Percentiles rank a stretch among this genome's conserved stretches.
These are phyloP conservation scores for Stratiomys singularior DNA, from an alignment of 2,888 invertebrate genomes.

Conservation along the genomic window DNA sequence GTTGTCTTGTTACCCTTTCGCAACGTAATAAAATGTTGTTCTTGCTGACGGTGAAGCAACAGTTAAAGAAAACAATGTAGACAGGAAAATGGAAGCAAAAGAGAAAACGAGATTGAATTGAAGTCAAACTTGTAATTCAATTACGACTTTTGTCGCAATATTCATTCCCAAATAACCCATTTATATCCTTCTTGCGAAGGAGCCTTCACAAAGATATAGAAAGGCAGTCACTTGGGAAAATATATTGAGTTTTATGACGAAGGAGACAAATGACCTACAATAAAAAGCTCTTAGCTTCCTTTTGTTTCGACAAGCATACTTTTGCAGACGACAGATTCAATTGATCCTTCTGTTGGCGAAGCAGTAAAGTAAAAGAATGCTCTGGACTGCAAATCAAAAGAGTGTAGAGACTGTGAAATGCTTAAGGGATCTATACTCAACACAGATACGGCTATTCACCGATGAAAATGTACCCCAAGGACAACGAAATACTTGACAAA, in stretches of 20 bases:
- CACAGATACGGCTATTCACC: too few relatives aligned
- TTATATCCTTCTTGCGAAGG: not conserved
- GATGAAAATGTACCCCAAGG: too few relatives aligned
- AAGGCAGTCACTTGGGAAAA: not conserved
- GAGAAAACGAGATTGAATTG: not conserved
- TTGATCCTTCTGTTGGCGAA: not conserved
- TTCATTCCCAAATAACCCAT: slow-evolving; percentile 5
- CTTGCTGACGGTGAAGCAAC: too few relatives aligned
- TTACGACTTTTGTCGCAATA: not conserved
- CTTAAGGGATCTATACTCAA: too few relatives aligned
- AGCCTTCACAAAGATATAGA: not conserved
- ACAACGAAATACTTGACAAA: too few relatives aligned
- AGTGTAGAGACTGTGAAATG: too few relatives aligned
- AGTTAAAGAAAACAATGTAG: not conserved
- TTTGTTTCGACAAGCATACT: not conserved
- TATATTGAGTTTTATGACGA: not conserved
- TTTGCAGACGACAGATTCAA: not conserved
- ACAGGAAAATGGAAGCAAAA: not conserved
- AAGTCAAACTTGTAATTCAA: slow-evolving; percentile 9
- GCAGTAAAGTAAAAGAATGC: too few relatives aligned
- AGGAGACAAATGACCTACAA: not conserved
- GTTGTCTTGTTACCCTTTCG: not conserved
- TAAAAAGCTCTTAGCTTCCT: not conserved
- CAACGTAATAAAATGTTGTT: not conserved
- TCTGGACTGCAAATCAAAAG: too few relatives aligned